Base-by-base conservation (phyloP, 2,113 vertebrate genomes). In the Canis aureus region DNA sequence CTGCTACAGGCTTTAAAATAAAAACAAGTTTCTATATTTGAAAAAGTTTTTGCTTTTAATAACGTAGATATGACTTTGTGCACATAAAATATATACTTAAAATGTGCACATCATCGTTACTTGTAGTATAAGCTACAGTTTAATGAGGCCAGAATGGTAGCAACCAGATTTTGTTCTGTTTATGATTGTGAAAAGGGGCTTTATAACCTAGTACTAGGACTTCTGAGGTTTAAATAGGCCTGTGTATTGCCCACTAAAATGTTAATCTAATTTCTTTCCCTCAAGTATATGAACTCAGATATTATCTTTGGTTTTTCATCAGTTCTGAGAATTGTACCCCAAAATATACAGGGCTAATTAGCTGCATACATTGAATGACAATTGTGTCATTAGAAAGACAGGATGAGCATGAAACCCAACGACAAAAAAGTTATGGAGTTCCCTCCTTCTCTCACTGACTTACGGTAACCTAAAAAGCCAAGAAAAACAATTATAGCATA, bases 251-350 rank as follows among this genome's bases (percentile, higher is more conserved):
- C 32, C 12, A 43, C 25, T 43, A 80, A 43, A 84, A 81, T 53
- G 16, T 66, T 62, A 4, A 66, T 35, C 62, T 95, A 88, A 82
- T 78, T 79, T 97, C 66, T 69, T 27, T 5, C 89, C 5, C 66
- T 57, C 51, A 96, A 84, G 51, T 84, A 12, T 32, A 86, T 78
- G 92, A 73, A 25, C 73, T 86, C 51, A 79, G 55, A 88, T 74
- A 91, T 82, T 92, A 94, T 55, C 25, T 60, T 82, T 55, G 6
- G 13, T 95, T 94, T 55, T 94, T 66, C 10, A 73, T 81, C 57
- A 71, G 60, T 49, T 91, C 69, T 89, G 81, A 83, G 76, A 97
- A 86, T 32, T 66, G 20, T 76, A 66, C 17, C 35, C 51, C 6
- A 62, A 66, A 53, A 76, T 55, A 89, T n/a, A 38, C 2, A 53